Evolutionary conservation across 2,888 invertebrate genomes (phyloP), one percentile per base, ranked within the genome.

Genomic region (Heliconius ismenius): DNA sequence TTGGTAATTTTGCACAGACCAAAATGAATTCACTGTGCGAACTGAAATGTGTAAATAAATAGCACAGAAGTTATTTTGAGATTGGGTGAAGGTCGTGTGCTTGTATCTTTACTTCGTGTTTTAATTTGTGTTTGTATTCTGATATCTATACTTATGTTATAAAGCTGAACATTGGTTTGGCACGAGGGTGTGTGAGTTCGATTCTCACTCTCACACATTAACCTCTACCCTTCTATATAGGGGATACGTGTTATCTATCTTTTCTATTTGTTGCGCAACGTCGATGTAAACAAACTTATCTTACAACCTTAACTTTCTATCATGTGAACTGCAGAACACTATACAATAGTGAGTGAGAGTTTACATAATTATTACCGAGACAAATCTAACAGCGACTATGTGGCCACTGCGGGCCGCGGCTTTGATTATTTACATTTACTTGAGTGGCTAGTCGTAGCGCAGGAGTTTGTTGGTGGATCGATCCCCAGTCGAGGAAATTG

Each of bases 271-370:
- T 43, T 43, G 62, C 77, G 69, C 70, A 67, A 79, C 77, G 80
- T 77, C 78, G 28, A 63, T 77, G 76, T 76, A 28, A 63, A 77
- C 76, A 77, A 74, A 76, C 70, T 77, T 67, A 78, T 49, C 65
- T 13, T n/a, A 39, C 39, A 49, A 67, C 39, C 39, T 24, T 79
- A 79, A 78, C 83, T 83, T 83, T 83, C 83, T 82, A 83, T 39
- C 77, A 74, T 75, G 72, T 63, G 76, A 78, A 67, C 72, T 62
- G 73, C 75, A 24, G 28, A 43, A 32, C 18, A 28, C 32, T 65
- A 79, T 54, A 82, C 82, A 82, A 83, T 83, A 79, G 80, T 74
- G 85, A 79, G 81, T 74, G 85, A 79, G 81, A 81, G 80, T 76
- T 78, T 77, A 78, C 79, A 76, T 79, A 76, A 74, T 77, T 79